Evolutionary conservation across 1,140 invertebrate genomes (phyloP).

Genomic region (Apolygus lucorum): DNA sequence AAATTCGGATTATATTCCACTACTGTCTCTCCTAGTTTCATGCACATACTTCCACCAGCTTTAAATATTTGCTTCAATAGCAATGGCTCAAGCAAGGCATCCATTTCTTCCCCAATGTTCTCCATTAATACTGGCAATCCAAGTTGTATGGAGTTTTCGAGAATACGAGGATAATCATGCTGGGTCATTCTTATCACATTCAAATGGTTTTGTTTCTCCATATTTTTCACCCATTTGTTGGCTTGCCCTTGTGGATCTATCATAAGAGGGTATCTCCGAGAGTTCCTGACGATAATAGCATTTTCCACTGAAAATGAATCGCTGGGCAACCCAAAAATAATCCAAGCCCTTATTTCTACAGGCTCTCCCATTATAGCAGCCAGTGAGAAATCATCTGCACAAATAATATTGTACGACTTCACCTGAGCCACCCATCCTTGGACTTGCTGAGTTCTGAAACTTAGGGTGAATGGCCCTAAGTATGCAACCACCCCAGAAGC

Average conservation of each 20-base stretch:
- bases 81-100: slow-evolving; percentile 80
- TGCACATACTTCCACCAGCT: slow-evolving; percentile 68
- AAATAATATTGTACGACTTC: slow-evolving; percentile 58
- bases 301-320: slow-evolving; percentile 89
- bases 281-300: slow-evolving; percentile 76
- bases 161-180: slow-evolving; percentile 68
- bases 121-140: slow-evolving; percentile 78
- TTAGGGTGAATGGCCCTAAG: slow-evolving; percentile 78
- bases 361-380: slow-evolving; percentile 71
- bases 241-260: slow-evolving; percentile 93
- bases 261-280: slow-evolving; percentile 81
- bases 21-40: slow-evolving; percentile 73
- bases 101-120: slow-evolving; percentile 80
- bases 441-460: slow-evolving; percentile 61
- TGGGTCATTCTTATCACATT: slow-evolving; percentile 72
- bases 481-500: slow-evolving; percentile 84
- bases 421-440: slow-evolving; percentile 62
- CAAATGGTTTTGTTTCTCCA: slow-evolving; percentile 80
- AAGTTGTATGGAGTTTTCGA: slow-evolving; percentile 90
- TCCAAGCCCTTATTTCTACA: slow-evolving; percentile 83
- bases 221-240: slow-evolving; percentile 90
- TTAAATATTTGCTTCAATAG: slow-evolving; percentile 82
- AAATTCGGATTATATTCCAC: slow-evolving; percentile 81
- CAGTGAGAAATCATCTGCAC: slow-evolving; percentile 63
- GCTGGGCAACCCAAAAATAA: slow-evolving; percentile 77